phyloP scores from a whole-genome alignment of 2,888 invertebrate species.

The Coelopa pilipes region DNA sequence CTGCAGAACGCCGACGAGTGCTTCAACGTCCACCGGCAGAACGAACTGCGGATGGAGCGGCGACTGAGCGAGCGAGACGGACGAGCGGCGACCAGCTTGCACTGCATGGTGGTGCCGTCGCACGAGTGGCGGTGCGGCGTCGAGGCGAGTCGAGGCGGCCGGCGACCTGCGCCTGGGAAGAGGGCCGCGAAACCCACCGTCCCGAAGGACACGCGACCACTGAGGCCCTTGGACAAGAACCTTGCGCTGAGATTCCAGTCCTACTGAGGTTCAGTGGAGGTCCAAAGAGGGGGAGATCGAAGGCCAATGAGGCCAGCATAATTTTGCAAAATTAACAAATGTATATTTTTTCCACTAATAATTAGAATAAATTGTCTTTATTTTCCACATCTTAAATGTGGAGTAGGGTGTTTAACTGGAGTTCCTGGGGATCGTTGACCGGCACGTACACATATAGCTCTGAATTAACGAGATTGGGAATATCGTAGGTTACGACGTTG shows the following conservation, averaged over 20 bases:
- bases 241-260: slow-evolving; percentile 23
- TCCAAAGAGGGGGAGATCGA: not conserved
- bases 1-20: slow-evolving; percentile 20
- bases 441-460: too few relatives aligned
- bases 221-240: slow-evolving; percentile 21
- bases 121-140: too few relatives aligned
- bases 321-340: not conserved
- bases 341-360: not conserved
- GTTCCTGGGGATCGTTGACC: not conserved
- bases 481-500: not conserved
- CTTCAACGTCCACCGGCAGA: slow-evolving; percentile 23
- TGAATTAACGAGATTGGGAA: not conserved
- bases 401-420: not conserved
- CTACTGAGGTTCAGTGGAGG: not conserved
- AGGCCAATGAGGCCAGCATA: not conserved
- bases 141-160: not conserved
- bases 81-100: not conserved
- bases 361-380: too few relatives aligned
- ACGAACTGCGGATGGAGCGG: slow-evolving; percentile 18
- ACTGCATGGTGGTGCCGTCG: not conserved
- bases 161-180: not conserved
- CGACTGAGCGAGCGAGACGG: not conserved
- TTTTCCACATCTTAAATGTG: too few relatives aligned
- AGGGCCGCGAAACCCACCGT: not conserved
- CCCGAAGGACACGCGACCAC: not conserved